Percentiles rank a stretch among this genome's conserved stretches.
phyloP scores from a whole-genome alignment of 1,140 invertebrate species.

The Meloidogyne chitwoodi region DNA sequence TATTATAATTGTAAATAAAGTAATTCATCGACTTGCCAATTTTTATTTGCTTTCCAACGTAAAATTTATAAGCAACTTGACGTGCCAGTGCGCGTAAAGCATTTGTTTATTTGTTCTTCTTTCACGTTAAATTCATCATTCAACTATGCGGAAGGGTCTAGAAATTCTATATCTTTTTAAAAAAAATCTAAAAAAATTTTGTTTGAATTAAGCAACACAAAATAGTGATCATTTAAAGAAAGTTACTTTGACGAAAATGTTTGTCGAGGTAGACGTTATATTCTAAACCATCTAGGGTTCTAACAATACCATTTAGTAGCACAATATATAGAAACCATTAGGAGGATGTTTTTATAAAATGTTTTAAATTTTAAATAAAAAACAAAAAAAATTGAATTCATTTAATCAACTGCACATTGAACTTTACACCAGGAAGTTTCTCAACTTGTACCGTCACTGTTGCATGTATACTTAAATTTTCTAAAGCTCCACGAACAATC shows the following conservation, averaged over 20 bases:
- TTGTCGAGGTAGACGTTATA: too few relatives aligned
- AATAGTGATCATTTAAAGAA: too few relatives aligned
- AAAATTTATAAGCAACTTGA: background rate
- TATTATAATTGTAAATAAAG: background rate
- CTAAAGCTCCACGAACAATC: slow-evolving; percentile 83
- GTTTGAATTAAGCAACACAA: background rate
- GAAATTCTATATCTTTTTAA: background rate
- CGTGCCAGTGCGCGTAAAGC: background rate
- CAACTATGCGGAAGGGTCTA: background rate
- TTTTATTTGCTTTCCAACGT: background rate
- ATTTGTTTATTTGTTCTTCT: background rate
- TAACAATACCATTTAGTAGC: too few relatives aligned
- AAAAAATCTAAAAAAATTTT: background rate
- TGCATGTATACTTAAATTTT: slow-evolving; percentile 86
- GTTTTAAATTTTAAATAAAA: too few relatives aligned
- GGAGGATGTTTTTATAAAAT: too few relatives aligned
- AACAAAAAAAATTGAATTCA: background rate
- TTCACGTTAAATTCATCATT: background rate
- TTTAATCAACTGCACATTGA: slow-evolving; percentile 65
- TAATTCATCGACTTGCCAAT: background rate
- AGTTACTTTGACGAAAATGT: too few relatives aligned
- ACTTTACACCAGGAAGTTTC: slow-evolving; percentile 83
- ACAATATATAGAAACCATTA: too few relatives aligned
- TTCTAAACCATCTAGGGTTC: too few relatives aligned
- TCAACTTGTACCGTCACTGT: slow-evolving; percentile 89